Percentiles rank a stretch among this genome's conserved stretches.
Conservation (phyloP, 2,797 vertebrate species). For the Ambastaia sidthimunki region DNA sequence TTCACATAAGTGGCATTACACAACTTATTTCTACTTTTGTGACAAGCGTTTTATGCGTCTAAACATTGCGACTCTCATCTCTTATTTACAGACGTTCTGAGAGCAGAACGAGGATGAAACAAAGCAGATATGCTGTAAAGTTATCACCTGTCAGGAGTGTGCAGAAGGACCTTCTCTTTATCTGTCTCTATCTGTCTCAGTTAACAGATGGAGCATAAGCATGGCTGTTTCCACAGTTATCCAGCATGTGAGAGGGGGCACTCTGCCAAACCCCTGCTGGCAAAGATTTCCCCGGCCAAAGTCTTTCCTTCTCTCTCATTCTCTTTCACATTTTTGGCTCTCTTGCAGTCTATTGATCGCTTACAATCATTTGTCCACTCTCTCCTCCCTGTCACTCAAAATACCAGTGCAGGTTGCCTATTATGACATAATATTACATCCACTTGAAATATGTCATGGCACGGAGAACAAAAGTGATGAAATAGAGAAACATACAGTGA, state of each 20-base stretch:
- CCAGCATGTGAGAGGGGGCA: constrained; percentile 44
- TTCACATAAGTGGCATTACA: background rate
- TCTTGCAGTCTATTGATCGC: background rate
- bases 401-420: constrained; percentile 38
- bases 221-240: constrained; percentile 31
- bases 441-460: constrained; percentile 32
- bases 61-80: background rate
- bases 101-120: background rate
- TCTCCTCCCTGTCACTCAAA: constrained; percentile 27
- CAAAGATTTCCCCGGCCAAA: constrained; percentile 48
- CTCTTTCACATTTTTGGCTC: background rate
- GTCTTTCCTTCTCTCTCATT: background rate
- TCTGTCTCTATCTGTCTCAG: background rate
- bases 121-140: constrained; percentile 6
- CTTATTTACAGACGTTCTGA: background rate
- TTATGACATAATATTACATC: constrained; percentile 48
- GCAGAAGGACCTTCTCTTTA: constrained; percentile 18
- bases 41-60: background rate
- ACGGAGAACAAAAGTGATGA: constrained; percentile 30
- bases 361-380: constrained; percentile 36
- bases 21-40: background rate
- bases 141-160: constrained; percentile 33
- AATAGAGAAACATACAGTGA: constrained; percentile 26
- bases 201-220: constrained; percentile 5
- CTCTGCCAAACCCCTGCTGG: constrained; percentile 57